Percentiles rank a stretch among this genome's conserved stretches.
These are phyloP conservation scores for Herminia tarsipennalis DNA, from an alignment of 2,888 invertebrate genomes.

Conservation along the genomic window DNA sequence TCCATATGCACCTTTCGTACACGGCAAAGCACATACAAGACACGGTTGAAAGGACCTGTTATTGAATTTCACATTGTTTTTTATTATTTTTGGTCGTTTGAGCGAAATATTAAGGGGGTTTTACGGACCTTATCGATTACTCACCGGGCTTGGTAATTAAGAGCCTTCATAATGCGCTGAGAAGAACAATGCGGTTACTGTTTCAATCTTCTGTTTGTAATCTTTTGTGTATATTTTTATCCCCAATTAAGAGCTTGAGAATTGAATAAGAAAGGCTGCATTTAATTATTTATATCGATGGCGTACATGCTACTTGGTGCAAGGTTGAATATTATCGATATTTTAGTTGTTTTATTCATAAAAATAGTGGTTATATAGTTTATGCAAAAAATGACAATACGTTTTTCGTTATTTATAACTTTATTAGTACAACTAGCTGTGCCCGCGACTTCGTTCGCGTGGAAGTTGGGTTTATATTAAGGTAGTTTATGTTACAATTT, in stretches of 20 bases:
- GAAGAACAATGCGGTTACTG: constrained; percentile 36
- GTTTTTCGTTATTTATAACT: too few relatives aligned
- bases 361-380: too few relatives aligned
- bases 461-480: too few relatives aligned
- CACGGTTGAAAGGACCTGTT: constrained; percentile 59
- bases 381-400: too few relatives aligned
- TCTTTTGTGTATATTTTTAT: constrained; percentile 13
- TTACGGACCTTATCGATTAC: constrained; percentile 55
- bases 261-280: background rate
- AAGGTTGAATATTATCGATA: too few relatives aligned
- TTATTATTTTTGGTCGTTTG: constrained; percentile 70
- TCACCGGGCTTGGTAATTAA: constrained; percentile 52
- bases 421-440: too few relatives aligned
- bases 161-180: constrained; percentile 45
- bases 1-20: constrained; percentile 47
- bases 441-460: too few relatives aligned
- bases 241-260: constrained; percentile 5
- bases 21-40: constrained; percentile 53
- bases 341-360: too few relatives aligned
- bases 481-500: too few relatives aligned
- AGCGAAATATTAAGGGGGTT: constrained; percentile 51
- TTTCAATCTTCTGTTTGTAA: constrained; percentile 4
- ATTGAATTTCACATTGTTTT: constrained; percentile 70
- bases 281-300: background rate
- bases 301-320: too few relatives aligned